Evolutionary conservation across 2,113 vertebrate species (phyloP).

Genomic region (Prunella himalayana): DNA sequence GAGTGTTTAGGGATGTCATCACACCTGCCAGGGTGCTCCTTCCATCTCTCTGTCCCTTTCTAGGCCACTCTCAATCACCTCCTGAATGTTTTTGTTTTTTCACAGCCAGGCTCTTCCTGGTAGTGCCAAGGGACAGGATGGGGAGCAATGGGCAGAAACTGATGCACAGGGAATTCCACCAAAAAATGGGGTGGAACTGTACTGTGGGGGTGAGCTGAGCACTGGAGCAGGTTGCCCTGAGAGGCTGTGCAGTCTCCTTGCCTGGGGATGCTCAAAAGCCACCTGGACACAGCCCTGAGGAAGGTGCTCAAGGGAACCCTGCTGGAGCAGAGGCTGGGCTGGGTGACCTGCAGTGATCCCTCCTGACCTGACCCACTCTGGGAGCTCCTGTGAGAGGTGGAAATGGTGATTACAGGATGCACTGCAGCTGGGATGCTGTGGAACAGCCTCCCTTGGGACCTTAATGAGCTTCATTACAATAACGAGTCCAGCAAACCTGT

Average conservation of each 20-base stretch:
- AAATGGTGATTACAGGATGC: conserved; percentile 19
- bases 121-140: neutral
- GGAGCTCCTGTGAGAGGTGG: neutral
- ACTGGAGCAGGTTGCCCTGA: neutral
- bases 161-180: neutral
- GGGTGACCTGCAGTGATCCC: neutral
- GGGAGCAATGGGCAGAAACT: neutral
- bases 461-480: conserved; percentile 32
- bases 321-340: neutral
- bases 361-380: neutral
- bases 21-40: neutral
- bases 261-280: neutral
- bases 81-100: neutral
- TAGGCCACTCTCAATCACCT: neutral
- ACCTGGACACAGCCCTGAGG: neutral
- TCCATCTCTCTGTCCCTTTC: neutral
- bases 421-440: neutral
- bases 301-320: neutral
- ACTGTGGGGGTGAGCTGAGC: neutral
- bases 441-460: conserved; percentile 4
- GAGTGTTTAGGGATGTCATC: neutral
- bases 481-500: conserved; percentile 33
- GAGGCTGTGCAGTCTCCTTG: neutral
- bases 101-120: neutral
- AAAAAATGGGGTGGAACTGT: neutral